These are phyloP conservation scores for Keiferia lycopersicella DNA, from an alignment of 2,888 invertebrate genomes.

Conservation along the genomic window DNA sequence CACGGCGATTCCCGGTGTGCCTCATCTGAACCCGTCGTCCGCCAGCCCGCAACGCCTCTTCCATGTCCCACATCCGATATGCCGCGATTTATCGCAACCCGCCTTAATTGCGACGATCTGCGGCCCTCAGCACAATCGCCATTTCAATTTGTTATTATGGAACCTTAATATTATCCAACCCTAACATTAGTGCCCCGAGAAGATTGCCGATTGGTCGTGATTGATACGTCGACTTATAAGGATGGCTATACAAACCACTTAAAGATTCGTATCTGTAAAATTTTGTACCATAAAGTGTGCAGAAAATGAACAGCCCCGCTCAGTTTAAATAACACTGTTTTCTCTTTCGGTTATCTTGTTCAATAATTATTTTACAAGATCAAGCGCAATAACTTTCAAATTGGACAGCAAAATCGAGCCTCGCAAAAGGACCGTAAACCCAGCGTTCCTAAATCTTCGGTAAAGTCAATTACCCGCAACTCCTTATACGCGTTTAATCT, in stretches of 20 bases:
- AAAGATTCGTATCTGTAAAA: background rate
- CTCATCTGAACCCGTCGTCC: conserved; percentile 43
- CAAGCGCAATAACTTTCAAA: conserved; percentile 2
- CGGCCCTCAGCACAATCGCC: conserved; percentile 51
- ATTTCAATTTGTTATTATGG: conserved; percentile 74
- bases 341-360: conserved; percentile 3
- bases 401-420: background rate
- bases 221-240: conserved; percentile 25
- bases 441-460: conserved; percentile 15
- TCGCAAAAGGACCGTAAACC: conserved; percentile 9
- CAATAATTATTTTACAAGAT: conserved; percentile 1
- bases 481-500: conserved; percentile 22
- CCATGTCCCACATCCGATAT: conserved; percentile 73
- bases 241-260: conserved; percentile 20
- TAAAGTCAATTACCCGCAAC: conserved; percentile 20
- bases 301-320: background rate
- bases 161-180: conserved; percentile 44
- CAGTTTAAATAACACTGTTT: conserved; percentile 2
- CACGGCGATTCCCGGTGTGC: conserved; percentile 37
- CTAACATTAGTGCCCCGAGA: conserved; percentile 15
- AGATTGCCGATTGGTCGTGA: conserved; percentile 23
- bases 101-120: conserved; percentile 71
- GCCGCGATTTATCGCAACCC: conserved; percentile 68
- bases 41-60: conserved; percentile 70
- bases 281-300: conserved; percentile 23